Evolutionary conservation across 2,888 invertebrate species (phyloP).

Genomic region (Coronaproctus castanopsis): DNA sequence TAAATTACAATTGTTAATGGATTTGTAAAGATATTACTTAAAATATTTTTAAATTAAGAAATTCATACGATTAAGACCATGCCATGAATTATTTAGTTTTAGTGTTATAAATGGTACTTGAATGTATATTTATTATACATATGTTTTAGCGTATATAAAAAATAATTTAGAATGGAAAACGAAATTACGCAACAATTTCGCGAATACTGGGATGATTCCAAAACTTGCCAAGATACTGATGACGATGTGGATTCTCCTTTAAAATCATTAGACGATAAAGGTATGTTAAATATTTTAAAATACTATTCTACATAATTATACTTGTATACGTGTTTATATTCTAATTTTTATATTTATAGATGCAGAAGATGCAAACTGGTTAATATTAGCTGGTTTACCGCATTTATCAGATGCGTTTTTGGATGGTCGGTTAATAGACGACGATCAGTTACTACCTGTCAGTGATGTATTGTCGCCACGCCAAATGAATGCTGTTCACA

Average conservation of each 20-base stretch:
- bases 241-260: conserved; percentile 34
- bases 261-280: conserved; percentile 12
- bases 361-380: conserved; percentile 55
- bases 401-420: conserved; percentile 48
- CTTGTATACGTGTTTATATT: neutral
- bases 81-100: too few species aligned
- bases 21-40: too few species aligned
- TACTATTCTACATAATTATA: neutral
- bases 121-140: too few species aligned
- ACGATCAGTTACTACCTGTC: conserved; percentile 40
- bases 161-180: conserved; percentile 22
- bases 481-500: conserved; percentile 56
- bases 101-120: too few species aligned
- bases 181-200: conserved; percentile 29
- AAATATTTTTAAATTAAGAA: too few species aligned
- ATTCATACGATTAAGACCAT: too few species aligned
- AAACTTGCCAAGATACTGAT: conserved; percentile 36
- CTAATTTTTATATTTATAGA: conserved; percentile 28
- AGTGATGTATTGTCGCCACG: conserved; percentile 35
- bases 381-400: conserved; percentile 48
- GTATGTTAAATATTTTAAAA: neutral
- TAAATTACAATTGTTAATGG: too few species aligned
- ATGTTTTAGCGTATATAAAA: too few species aligned
- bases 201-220: conserved; percentile 46
- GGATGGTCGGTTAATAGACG: conserved; percentile 43